These are phyloP conservation scores for Pseudochaenichthys georgianus DNA, from an alignment of 2,797 vertebrate species.

Conservation along the genomic window DNA sequence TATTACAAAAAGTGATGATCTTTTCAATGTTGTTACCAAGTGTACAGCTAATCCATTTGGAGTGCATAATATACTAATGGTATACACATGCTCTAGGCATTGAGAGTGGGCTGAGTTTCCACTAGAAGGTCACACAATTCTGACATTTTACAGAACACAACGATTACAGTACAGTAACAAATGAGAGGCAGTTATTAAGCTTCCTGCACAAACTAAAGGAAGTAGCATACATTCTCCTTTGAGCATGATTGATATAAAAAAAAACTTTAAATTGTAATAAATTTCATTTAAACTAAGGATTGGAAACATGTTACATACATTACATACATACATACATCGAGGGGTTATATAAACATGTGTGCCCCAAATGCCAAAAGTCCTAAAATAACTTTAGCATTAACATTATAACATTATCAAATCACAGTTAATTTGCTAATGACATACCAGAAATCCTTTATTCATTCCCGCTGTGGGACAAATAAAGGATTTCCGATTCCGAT, in stretches of 20 bases:
- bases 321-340: neutral
- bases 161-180: slow-evolving; percentile 8
- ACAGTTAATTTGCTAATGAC: slow-evolving; percentile 1
- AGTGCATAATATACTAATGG: slow-evolving; percentile 6
- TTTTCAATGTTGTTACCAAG: neutral
- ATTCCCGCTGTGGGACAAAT: too few species aligned
- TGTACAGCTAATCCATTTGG: slow-evolving; percentile 3
- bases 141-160: slow-evolving; percentile 24
- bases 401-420: too few species aligned
- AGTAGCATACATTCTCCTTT: neutral
- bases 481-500: too few species aligned
- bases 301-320: neutral
- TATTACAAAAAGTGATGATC: neutral
- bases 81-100: neutral
- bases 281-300: neutral
- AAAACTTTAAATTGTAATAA: neutral
- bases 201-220: too few species aligned
- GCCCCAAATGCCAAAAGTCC: neutral
- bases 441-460: too few species aligned
- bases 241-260: neutral
- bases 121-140: slow-evolving; percentile 19
- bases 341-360: slow-evolving; percentile 3
- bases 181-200: neutral
- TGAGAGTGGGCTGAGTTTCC: slow-evolving; percentile 23
- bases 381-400: slow-evolving; percentile 3